A percentile compares a stretch with the other conserved stretches of the same genome.
Evolutionary conservation across 2,888 invertebrate genomes (phyloP).

Genomic region (Dyspetes luteomarginatus): DNA sequence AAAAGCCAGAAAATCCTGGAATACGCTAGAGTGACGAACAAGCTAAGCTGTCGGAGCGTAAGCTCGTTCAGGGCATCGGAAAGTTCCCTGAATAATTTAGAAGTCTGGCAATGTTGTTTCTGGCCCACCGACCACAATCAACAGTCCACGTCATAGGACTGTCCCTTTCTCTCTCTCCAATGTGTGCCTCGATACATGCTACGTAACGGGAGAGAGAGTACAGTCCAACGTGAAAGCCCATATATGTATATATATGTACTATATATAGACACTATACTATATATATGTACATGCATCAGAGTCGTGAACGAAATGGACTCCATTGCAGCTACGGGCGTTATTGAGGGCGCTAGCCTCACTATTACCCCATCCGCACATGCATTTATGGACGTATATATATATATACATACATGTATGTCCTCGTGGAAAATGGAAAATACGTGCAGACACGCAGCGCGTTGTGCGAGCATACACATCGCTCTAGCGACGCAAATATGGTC

Average conservation of each 20-base stretch:
- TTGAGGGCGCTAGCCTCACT: slow-evolving; percentile 30
- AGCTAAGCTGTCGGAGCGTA: slow-evolving; percentile 40
- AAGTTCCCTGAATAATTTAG: slow-evolving; percentile 66
- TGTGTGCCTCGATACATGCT: not conserved
- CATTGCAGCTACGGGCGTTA: slow-evolving; percentile 33
- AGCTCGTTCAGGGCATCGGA: slow-evolving; percentile 46
- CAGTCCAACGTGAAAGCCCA: slow-evolving; percentile 25
- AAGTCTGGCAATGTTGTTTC: slow-evolving; percentile 63
- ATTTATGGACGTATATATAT: not conserved
- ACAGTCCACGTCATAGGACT: slow-evolving; percentile 51
- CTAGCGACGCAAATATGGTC: slow-evolving; percentile 64
- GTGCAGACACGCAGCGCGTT: slow-evolving; percentile 48
- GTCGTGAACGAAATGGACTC: slow-evolving; percentile 50
- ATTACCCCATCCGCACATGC: slow-evolving; percentile 12
- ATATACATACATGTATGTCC: slow-evolving; percentile 44
- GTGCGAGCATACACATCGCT: slow-evolving; percentile 51
- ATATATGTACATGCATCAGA: slow-evolving; percentile 6
- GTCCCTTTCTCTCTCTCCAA: not conserved
- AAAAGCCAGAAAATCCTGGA: slow-evolving; percentile 38
- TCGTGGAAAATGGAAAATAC: slow-evolving; percentile 63
- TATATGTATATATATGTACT: slow-evolving; percentile 53
- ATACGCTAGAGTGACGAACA: slow-evolving; percentile 13
- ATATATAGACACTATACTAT: slow-evolving; percentile 2
- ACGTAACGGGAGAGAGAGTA: slow-evolving; percentile 3
- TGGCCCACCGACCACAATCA: slow-evolving; percentile 58